phyloP scores from a whole-genome alignment of 2,113 vertebrate species.

The Epinephelus lanceolatus region DNA sequence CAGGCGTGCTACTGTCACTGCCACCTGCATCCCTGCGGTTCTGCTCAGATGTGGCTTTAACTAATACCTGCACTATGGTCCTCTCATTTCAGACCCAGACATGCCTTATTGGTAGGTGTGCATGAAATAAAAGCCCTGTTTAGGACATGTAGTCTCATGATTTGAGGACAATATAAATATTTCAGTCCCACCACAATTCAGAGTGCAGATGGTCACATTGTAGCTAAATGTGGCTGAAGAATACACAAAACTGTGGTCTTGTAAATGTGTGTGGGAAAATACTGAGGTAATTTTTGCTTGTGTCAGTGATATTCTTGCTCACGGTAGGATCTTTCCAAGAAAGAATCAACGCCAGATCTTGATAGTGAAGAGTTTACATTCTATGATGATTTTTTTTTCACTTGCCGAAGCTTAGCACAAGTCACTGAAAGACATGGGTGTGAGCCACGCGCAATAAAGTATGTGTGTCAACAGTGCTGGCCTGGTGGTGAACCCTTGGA shows the following conservation, averaged over 20 bases:
- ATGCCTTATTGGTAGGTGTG: constrained; percentile 59
- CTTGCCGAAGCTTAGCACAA: constrained; percentile 21
- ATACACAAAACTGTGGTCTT: constrained; percentile 16
- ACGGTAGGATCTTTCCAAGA: constrained; percentile 3
- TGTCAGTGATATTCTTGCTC: not conserved
- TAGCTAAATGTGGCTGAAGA: constrained; percentile 16
- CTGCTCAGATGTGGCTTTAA: constrained; percentile 73
- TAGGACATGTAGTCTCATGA: constrained; percentile 27
- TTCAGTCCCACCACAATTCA: constrained; percentile 49
- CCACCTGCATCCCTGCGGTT: constrained; percentile 62
- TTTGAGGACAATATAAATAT: constrained; percentile 36
- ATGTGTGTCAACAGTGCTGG: constrained; percentile 81
- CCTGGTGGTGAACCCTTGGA: constrained; percentile 76
- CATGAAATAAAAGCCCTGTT: constrained; percentile 63
- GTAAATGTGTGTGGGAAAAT: constrained; percentile 20
- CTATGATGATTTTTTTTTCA: constrained; percentile 48
- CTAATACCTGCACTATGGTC: constrained; percentile 65
- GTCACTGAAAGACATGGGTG: constrained; percentile 69
- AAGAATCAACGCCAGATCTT: constrained; percentile 9
- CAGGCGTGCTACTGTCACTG: constrained; percentile 40
- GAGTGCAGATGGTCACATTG: constrained; percentile 63
- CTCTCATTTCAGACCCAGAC: constrained; percentile 59
- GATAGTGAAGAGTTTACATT: constrained; percentile 33
- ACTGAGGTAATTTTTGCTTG: not conserved
- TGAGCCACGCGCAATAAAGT: constrained; percentile 75